Percentiles rank a stretch among this genome's conserved stretches.
Evolutionary conservation across 2,797 vertebrate species (phyloP).

Genomic region (Hylomyscus alleni): DNA sequence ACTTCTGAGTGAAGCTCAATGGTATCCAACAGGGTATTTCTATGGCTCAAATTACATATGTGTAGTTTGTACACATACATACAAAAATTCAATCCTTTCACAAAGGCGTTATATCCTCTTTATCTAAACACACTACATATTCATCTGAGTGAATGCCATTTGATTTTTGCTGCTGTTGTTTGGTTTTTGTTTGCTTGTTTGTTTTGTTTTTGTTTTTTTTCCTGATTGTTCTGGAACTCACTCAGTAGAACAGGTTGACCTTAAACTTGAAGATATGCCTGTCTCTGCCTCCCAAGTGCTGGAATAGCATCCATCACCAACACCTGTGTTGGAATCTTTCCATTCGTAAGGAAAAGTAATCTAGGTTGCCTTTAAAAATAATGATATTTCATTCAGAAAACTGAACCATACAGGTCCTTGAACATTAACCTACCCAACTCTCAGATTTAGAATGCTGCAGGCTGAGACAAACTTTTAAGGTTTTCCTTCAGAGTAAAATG

Average conservation of each 20-base stretch:
- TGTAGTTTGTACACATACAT: no score
- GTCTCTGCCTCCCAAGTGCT: not conserved
- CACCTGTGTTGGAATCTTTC: not conserved
- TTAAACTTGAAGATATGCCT: not conserved
- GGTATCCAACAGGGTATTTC: not conserved
- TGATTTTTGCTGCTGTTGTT: not conserved
- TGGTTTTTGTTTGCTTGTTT: no score
- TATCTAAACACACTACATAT: no score
- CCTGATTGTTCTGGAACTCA: not conserved
- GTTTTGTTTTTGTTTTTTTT: not conserved
- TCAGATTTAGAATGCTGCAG: conserved; percentile 12
- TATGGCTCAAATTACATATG: not conserved
- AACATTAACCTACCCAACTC: not conserved
- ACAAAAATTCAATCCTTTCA: no score
- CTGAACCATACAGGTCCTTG: not conserved
- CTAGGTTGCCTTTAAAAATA: not conserved
- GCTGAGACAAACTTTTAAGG: not conserved
- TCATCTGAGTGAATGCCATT: not conserved
- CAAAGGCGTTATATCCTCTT: no score
- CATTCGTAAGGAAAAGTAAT: not conserved
- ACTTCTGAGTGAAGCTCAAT: conserved; percentile 9
- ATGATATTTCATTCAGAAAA: not conserved
- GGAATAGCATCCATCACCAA: not conserved
- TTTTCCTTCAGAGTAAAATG: not conserved
- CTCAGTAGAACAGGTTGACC: not conserved